Base-by-base conservation (phyloP, 2,888 invertebrate species). In the Leistus spinibarbis region DNA sequence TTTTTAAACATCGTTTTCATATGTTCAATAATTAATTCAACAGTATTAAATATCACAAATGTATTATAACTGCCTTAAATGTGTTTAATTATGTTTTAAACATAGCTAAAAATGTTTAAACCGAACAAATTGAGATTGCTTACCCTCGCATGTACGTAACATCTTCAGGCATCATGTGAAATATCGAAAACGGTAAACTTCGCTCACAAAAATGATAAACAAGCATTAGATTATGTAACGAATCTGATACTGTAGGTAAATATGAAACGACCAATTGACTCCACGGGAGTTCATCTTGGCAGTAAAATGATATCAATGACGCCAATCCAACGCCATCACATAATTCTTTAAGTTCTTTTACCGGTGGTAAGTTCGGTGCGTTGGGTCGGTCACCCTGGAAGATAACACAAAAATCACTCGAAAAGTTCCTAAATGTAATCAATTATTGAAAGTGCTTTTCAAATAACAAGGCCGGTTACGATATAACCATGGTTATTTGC, bases 81-180 rank as follows among this genome's bases (percentile, higher is more conserved):
- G 53, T 53, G 7, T 7, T 53, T 54, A 54, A 17, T 16, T 54
- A n/a, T n/a, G n/a, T n/a, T n/a, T 5, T 54, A 53, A 16, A 17
- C n/a, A 60, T 20, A 19, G 17, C 3, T 10, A 19, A 10, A 60
- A 60, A 20, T 3, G 19, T 5, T n/a, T 23, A 62, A 17, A 17
- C 1, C 16, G 16, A 19, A 9, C 19, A 19, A 19, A 56, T 10
- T 0, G 23, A 40, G 10, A 72, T 54, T 17, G 84, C 87, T 86
- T 84, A 94, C 93, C 95, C 95, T 85, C 95, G 90, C 91, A 96
- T 94, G 84, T 96, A 97, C 54, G 97, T 94, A 79, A 98, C 92
- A 86, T 98, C 98, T 86, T 98, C 97, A n/a, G 96, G 95, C 86
- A 93, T 91, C 90, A 98, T 93, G 86, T 97, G 96, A 88, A 96